phyloP scores from a whole-genome alignment of 92 coral and sea anemone genomes.

The Muricea muricata region DNA sequence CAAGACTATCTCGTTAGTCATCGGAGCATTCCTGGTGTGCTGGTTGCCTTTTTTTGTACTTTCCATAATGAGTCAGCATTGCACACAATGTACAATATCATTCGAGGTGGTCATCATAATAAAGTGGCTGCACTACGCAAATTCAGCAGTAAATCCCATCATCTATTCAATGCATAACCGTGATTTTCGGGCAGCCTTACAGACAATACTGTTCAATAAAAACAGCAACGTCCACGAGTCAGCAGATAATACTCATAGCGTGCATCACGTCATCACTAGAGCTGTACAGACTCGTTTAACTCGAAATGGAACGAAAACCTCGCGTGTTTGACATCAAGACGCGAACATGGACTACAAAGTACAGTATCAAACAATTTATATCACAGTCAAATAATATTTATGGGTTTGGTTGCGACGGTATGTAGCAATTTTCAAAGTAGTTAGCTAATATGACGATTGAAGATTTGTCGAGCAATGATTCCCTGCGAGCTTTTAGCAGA shows the following conservation, averaged over 20 bases:
- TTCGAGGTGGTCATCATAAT: slow-evolving; percentile 19
- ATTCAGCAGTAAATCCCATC: slow-evolving; percentile 15
- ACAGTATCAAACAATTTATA: too few species aligned
- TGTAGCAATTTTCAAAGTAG: too few species aligned
- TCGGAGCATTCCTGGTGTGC: slow-evolving; percentile 2
- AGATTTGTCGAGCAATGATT: too few species aligned
- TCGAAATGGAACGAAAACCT: slow-evolving; percentile 14
- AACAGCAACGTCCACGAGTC: slow-evolving; percentile 1
- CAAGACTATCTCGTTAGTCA: slow-evolving; percentile 26
- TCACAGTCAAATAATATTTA: too few species aligned
- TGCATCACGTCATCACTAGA: slow-evolving; percentile 10
- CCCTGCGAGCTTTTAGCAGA: too few species aligned
- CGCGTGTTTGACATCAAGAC: background rate
- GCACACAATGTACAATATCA: slow-evolving; percentile 3
- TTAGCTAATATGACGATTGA: too few species aligned
- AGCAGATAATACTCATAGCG: slow-evolving; percentile 4
- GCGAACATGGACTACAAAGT: too few species aligned
- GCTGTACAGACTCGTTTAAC: background rate
- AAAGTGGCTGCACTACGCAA: slow-evolving; percentile 23
- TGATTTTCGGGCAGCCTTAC: slow-evolving; percentile 24
- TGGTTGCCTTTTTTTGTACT: slow-evolving; percentile 25
- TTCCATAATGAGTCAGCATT: background rate
- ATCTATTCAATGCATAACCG: slow-evolving; percentile 29
- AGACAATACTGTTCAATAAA: slow-evolving; percentile 1
- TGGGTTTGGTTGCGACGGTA: too few species aligned